Evolutionary conservation across 2,113 vertebrate species (phyloP).

Genomic region (Gadus chalcogrammus): DNA sequence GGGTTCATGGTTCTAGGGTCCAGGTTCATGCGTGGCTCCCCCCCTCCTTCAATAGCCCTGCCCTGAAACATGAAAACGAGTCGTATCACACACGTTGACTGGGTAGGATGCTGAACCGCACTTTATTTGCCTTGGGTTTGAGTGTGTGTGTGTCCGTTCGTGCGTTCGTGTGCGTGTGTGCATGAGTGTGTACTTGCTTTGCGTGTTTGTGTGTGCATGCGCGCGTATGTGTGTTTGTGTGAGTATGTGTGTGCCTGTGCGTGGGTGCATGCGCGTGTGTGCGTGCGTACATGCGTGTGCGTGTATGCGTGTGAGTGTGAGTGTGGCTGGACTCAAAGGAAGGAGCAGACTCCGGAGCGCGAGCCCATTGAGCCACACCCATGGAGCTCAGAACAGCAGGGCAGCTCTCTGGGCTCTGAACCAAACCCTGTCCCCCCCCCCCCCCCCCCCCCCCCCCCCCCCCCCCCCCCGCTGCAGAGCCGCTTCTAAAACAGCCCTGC

Average conservation of each 20-base stretch:
- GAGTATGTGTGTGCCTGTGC: too few species aligned
- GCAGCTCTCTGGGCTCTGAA: slow-evolving; percentile 37
- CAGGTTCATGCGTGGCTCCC: too few species aligned
- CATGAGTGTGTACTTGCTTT: background rate
- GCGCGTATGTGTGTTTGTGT: background rate
- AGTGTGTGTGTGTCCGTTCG: background rate
- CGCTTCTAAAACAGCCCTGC: slow-evolving; percentile 36
- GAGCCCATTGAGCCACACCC: slow-evolving; percentile 51
- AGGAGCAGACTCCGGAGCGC: slow-evolving; percentile 25
- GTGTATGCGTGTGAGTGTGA: slow-evolving; percentile 1
- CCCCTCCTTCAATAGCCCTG: too few species aligned
- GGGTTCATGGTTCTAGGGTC: too few species aligned
- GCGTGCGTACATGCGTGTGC: background rate
- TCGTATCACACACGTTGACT: too few species aligned
- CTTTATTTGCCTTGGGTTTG: too few species aligned
- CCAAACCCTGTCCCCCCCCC: slow-evolving; percentile 3
- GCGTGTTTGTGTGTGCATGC: background rate
- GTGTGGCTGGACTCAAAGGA: slow-evolving; percentile 21
- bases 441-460: background rate
- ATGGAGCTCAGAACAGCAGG: slow-evolving; percentile 37
- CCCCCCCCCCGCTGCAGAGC: background rate
- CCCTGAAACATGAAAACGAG: too few species aligned
- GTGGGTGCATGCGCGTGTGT: too few species aligned
- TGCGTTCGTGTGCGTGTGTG: background rate
- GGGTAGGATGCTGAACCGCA: too few species aligned